Base-by-base conservation (phyloP, 1,140 invertebrate species). In the Aphelenchoides fujianensis region DNA sequence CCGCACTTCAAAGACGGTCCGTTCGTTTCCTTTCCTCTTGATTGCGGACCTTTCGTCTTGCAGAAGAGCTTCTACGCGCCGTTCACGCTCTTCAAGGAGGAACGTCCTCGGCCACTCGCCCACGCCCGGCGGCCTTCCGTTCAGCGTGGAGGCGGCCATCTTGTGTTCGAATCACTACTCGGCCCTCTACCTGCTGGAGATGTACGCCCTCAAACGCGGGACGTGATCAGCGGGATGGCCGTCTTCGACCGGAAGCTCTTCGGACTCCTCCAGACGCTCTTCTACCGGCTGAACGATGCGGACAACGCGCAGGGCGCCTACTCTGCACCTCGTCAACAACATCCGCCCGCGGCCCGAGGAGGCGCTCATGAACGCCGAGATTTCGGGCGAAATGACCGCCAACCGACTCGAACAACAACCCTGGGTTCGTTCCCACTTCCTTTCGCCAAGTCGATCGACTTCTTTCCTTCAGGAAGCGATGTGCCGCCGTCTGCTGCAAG, bases 261-360 rank as follows among this genome's bases (percentile, higher is more conserved):
- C 31, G 19, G n/a, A n/a, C 1, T 66, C 12, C 55, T 59, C 34
- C 32, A 66, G 7, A 36, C 19, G 16, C 1, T 66, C 2, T 36
- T 19, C 31, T 66, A 36, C 36, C 37, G 53, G 23, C 16, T 66
- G 23, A 12, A 66, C 16, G 63, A 66, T n/a, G 31, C 31, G 12
- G 63, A 66, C 12, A 66, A 66, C 7, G 53, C 31, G 12, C 32
- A 66, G 53, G 63, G 63, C n/a, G 63, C 63, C 16, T 66, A 66
- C 53, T n/a, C 23, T 37, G 28, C 31, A 36, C 16, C 37, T 66
- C 34, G 2, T 36, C 0, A 66, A 66, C 32, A 66, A 66, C 7
- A 16, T 19, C 12, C 23, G 23, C 12, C 28, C 63, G 16, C n/a
- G 36, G 32, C 19, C 31, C n/a, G n/a, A n/a, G 2, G 32, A 66